A percentile compares a stretch with the other conserved stretches of the same genome.
Evolutionary conservation across 2,888 invertebrate genomes (phyloP).

Genomic region (Eueremaeus valkanovi): DNA sequence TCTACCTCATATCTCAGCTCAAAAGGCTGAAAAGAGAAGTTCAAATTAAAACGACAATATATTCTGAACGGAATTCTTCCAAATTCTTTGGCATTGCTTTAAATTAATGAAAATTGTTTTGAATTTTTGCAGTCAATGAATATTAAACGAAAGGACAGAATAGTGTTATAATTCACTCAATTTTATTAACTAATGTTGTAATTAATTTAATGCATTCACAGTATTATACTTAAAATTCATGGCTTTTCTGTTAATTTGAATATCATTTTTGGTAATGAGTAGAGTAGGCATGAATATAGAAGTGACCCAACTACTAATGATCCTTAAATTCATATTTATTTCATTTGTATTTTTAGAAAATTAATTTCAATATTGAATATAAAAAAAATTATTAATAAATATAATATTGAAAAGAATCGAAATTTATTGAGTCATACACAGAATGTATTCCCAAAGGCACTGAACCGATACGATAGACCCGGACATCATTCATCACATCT

Average conservation of each 20-base stretch:
- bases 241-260: neutral
- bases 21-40: too few relatives aligned
- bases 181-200: neutral
- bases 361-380: neutral
- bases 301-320: neutral
- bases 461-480: neutral
- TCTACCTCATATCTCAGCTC: too few relatives aligned
- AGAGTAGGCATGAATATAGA: neutral
- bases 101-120: neutral
- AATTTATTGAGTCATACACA: neutral
- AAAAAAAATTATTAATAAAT: neutral
- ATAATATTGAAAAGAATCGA: neutral
- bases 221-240: neutral
- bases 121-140: neutral
- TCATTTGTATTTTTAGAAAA: neutral
- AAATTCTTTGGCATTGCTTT: too few relatives aligned
- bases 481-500: neutral
- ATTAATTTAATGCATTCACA: neutral
- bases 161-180: neutral
- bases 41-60: too few relatives aligned
- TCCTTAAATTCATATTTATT: neutral
- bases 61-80: too few relatives aligned
- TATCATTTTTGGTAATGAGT: neutral
- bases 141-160: neutral
- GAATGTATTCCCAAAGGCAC: slow-evolving; percentile 9